Evolutionary conservation across 2,797 vertebrate species (phyloP), one percentile per base, ranked within the genome.

Genomic region (Girardinus metallicus): DNA sequence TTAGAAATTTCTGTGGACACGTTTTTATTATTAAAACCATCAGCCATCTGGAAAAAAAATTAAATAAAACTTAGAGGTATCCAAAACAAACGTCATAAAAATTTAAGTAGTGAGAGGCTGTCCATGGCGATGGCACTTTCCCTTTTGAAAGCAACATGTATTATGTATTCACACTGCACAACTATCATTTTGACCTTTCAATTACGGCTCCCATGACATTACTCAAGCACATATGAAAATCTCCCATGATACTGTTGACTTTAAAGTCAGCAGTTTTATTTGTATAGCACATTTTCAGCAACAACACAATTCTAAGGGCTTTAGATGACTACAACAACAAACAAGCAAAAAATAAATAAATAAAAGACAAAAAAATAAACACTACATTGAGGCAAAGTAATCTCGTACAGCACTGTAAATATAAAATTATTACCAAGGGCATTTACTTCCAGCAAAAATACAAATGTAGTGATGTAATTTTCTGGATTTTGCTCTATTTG

Each of bases 181-280:
- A 73, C 43, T 23, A 21, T 75, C 78, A 60, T n/a, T 66, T 44
- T 88, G 85, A 91, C 84, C 88, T 91, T 86, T 86, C 60, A 80
- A 84, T 89, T 73, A 57, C 76, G 21, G 43, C 23, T 44, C 41
- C 4, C 60, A 74, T 83, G 72, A 86, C 80, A 47, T 70, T 3
- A 72, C 43, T 79, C 31, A 74, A 46, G 44, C 72, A 62, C 71
- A 74, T 43, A n/a, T 29, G 44, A 74, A 85, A 77, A 81, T 83
- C 57, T 60, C 62, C 7, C 57, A 36, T 23, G 73, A 29, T 26
- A 36, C 53, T 11, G 18, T 41, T 76, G 77, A 82, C 78, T 76
- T 85, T 74, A 80, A 47, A 64, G 53, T n/a, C 53, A 55, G 26
- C 26, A n/a, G 53, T 55, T 55, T 55, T 26, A n/a, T 55, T 55